Percentiles rank a stretch among this genome's conserved stretches.
phyloP scores from a whole-genome alignment of 2,113 vertebrate species.

The Murina feae region DNA sequence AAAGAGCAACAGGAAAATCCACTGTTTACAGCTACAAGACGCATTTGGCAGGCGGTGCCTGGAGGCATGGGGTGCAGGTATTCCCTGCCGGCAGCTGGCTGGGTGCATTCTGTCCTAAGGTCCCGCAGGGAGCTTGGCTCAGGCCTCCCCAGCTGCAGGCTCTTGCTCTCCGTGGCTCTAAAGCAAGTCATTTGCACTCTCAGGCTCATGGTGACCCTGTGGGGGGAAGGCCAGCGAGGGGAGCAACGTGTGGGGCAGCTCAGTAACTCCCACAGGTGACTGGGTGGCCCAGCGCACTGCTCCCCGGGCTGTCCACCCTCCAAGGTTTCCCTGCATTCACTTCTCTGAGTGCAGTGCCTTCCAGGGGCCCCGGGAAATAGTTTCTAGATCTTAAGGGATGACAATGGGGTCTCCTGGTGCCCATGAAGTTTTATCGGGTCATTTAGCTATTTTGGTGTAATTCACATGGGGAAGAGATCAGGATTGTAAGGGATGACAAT shows the following conservation, averaged over 20 bases:
- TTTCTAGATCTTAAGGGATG: constrained; percentile 13
- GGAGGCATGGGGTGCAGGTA: neutral
- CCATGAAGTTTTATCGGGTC: neutral
- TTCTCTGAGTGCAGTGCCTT: neutral
- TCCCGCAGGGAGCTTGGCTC: too few relatives aligned
- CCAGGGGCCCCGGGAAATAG: neutral
- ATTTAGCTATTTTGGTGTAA: neutral
- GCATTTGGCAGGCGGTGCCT: rapidly evolving
- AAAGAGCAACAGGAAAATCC: neutral
- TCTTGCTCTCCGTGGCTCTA: neutral
- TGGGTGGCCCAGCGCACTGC: neutral
- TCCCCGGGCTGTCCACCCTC: neutral
- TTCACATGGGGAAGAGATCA: neutral
- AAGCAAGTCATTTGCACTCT: neutral
- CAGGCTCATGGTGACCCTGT: rapidly evolving
- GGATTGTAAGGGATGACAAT: too few relatives aligned
- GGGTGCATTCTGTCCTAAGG: neutral
- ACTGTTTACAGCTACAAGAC: too few relatives aligned
- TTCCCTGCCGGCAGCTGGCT: neutral
- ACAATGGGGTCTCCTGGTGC: neutral
- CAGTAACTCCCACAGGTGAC: neutral
- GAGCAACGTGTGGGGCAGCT: neutral
- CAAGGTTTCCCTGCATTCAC: neutral
- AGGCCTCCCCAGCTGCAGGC: neutral
- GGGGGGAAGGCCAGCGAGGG: neutral